phyloP scores from a whole-genome alignment of 2,797 vertebrate species.

The Gorsachius magnificus region DNA sequence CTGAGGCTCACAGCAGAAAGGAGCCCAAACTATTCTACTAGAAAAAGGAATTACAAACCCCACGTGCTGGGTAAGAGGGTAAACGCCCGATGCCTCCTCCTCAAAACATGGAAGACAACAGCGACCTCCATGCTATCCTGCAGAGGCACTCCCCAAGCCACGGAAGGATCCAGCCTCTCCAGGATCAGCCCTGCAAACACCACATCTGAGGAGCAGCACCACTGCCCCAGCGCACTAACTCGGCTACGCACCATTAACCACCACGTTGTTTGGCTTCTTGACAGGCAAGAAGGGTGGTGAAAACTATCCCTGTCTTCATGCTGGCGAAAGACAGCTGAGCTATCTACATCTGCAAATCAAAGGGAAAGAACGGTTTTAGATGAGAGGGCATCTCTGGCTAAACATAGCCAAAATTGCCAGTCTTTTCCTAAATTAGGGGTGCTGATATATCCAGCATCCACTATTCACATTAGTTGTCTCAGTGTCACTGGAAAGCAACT shows the following conservation, averaged over 20 bases:
- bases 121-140: fast-evolving
- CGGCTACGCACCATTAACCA: not conserved
- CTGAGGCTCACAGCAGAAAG: not conserved
- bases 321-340: not conserved
- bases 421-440: not conserved
- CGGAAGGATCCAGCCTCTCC: not conserved
- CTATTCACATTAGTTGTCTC: not conserved
- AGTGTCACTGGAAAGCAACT: not conserved
- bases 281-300: not conserved
- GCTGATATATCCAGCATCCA: not conserved
- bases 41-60: not conserved
- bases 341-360: not conserved
- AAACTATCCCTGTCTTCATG: not conserved
- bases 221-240: not conserved
- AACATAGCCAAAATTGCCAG: not conserved
- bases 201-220: not conserved
- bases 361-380: not conserved
- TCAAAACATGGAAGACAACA: not conserved
- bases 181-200: fast-evolving
- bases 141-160: not conserved
- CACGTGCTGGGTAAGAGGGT: not conserved
- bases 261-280: not conserved
- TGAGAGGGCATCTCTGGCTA: not conserved
- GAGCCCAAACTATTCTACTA: not conserved
- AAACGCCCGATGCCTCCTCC: not conserved